Evolutionary conservation across 2,113 vertebrate species (phyloP), one percentile per base, ranked within the genome.

Genomic region (Meles meles): DNA sequence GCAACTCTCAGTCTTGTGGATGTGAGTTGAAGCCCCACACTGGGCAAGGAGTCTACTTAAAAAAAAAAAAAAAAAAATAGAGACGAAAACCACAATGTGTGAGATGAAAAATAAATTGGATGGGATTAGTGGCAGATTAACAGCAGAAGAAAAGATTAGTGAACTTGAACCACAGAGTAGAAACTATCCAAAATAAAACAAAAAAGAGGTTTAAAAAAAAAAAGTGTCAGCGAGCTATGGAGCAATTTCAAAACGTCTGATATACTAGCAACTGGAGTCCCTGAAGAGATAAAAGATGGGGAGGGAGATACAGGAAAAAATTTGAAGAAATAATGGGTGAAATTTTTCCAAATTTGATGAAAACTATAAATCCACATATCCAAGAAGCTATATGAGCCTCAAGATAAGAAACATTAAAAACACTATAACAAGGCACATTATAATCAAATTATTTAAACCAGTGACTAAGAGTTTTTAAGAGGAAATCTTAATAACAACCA

Each of bases 101-200:
- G 55, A 93, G 34, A 90, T 92, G 39, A 84, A 87, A 63, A 88
- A 49, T 37, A 47, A 7, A 13, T 9, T 85, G 44, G 31, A 52
- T 63, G 17, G 55, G 7, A 72, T 47, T 71, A 29, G 44, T 27
- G 23, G 34, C 37, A 89, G 44, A 67, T 67, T 12, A 93, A 61
- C 12, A 77, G 59, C 10, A 74, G 55, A 91, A 72, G 63, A 86
- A 90, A 86, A 74, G 29, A 80, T n/a, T n/a, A 61, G 42, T 79
- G 52, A 93, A 27, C 52, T 74, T 81, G 31, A 77, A 47, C 27
- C 15, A 92, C 47, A 69, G 25, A 87, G 39, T 20, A 90, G 65
- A 94, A 96, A 76, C 15, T 67, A 94, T 76, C 9, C 39, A 87
- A 94, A 94, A 96, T 52, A 77, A 76, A 93, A 80, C 21, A 82